phyloP scores from a whole-genome alignment of 1,140 invertebrate genomes.

The Aethina tumida region DNA sequence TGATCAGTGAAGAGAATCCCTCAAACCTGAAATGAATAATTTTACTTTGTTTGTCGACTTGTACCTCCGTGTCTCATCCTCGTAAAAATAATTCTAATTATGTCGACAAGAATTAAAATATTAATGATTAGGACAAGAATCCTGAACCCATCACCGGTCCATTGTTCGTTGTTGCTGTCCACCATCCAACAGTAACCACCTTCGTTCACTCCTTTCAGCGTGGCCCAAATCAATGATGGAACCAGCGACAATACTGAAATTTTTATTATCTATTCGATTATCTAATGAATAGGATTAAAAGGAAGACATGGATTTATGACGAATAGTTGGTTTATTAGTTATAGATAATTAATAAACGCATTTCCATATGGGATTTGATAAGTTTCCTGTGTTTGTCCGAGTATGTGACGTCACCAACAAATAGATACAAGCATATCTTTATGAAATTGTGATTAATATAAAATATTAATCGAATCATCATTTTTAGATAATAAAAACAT shows the following conservation, averaged over 20 bases:
- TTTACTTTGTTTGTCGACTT: slow-evolving; percentile 34
- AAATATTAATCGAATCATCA: no score
- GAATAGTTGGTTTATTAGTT: no score
- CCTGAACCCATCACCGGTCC: slow-evolving; percentile 44
- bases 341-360: no score
- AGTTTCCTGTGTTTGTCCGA: no score
- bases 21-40: no score
- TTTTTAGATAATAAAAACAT: neutral
- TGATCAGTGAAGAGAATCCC: neutral
- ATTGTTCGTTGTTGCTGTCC: slow-evolving; percentile 40
- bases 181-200: slow-evolving; percentile 45
- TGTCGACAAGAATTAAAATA: slow-evolving; percentile 40
- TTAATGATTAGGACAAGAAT: slow-evolving; percentile 43
- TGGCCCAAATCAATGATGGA: slow-evolving; percentile 41
- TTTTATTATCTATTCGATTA: no score
- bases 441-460: no score
- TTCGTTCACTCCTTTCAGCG: slow-evolving; percentile 35
- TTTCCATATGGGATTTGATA: no score
- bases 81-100: slow-evolving; percentile 42
- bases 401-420: no score
- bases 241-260: slow-evolving; percentile 38
- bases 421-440: no score
- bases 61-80: slow-evolving; percentile 41
- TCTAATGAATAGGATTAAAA: no score
- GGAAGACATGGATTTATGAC: no score